Conservation (phyloP, 2,888 invertebrate genomes). For the Epirrhoe alternata region DNA sequence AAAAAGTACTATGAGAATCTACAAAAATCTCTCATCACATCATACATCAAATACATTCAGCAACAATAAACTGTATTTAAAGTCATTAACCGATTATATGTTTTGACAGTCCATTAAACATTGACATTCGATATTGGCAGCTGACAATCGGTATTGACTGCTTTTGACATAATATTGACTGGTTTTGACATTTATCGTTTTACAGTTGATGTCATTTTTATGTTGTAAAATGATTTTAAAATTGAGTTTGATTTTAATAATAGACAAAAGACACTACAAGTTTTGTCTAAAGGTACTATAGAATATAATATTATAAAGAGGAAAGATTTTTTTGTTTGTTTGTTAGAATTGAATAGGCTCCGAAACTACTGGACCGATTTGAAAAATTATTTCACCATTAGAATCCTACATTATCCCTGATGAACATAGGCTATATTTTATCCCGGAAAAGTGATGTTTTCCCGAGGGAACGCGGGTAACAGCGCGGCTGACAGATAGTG, state of each 20-base stretch:
- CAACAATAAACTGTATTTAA: conserved; percentile 57
- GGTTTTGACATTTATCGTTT: conserved; percentile 56
- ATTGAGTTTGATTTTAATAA: conserved; percentile 47
- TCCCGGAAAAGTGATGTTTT: no score
- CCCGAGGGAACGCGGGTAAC: no score
- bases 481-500: no score
- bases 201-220: conserved; percentile 75
- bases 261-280: conserved; percentile 20
- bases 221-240: conserved; percentile 62
- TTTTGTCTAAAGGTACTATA: conserved; percentile 14
- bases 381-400: no score
- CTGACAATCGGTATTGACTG: conserved; percentile 63
- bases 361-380: no score
- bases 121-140: conserved; percentile 60
- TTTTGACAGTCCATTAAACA: conserved; percentile 82
- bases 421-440: no score
- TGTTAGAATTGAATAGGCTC: no score
- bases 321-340: no score
- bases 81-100: conserved; percentile 77
- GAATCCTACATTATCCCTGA: no score
- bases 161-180: conserved; percentile 59
- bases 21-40: conserved; percentile 64
- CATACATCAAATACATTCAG: conserved; percentile 64
- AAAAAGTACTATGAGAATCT: conserved; percentile 34
- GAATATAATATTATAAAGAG: no score